Conservation (phyloP, 2,888 invertebrate genomes). For the Tenthredo notha region DNA sequence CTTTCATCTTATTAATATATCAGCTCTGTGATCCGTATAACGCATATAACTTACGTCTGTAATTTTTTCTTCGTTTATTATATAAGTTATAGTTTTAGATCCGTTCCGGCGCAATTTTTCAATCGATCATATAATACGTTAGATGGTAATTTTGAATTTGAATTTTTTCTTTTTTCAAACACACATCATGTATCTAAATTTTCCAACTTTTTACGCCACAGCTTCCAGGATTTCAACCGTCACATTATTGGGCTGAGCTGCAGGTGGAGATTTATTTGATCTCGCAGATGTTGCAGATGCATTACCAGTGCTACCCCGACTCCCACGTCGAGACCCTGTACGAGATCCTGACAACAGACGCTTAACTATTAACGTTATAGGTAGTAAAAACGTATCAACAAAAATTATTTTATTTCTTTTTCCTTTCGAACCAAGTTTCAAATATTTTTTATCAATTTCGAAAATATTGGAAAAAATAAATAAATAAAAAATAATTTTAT, state of each 20-base stretch:
- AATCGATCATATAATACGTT: neutral
- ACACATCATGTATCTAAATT: neutral
- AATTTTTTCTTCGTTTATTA: no score
- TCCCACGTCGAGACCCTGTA: conserved; percentile 85
- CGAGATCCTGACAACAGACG: conserved; percentile 76
- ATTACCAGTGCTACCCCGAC: conserved; percentile 87
- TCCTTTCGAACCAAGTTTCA: neutral
- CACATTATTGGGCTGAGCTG: conserved; percentile 80
- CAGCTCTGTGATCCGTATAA: neutral
- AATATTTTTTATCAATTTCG: neutral
- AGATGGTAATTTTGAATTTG: neutral
- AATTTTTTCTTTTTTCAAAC: neutral
- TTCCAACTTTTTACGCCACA: conserved; percentile 78
- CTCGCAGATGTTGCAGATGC: conserved; percentile 87
- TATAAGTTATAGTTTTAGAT: neutral
- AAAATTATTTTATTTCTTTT: no score
- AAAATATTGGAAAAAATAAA: neutral
- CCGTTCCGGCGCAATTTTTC: conserved; percentile 2
- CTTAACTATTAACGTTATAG: conserved; percentile 50
- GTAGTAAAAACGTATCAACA: conserved; percentile 2
- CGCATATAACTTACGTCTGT: no score
- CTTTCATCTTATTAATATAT: neutral
- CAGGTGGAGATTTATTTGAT: conserved; percentile 80
- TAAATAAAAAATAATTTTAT: neutral
- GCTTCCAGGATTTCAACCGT: conserved; percentile 89